Conservation (phyloP, 2,113 vertebrate species). For the Neolamprologus falcicula region DNA sequence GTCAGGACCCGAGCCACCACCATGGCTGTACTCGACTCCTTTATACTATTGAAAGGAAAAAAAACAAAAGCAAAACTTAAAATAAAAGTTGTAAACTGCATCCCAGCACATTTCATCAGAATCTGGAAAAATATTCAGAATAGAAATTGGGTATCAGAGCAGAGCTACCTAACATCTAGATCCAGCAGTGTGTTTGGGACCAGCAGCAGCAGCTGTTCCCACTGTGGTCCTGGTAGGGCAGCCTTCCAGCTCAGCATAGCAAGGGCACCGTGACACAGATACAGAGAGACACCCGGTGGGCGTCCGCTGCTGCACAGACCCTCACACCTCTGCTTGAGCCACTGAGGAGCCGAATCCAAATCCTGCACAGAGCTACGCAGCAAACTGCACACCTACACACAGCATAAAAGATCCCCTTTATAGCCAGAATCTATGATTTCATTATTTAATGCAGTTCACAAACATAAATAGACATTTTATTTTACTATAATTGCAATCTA, state of each 20-base stretch:
- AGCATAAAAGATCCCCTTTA: neutral
- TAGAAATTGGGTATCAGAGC: neutral
- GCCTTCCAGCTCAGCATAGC: slow-evolving; percentile 89
- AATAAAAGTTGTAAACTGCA: neutral
- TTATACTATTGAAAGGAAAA: slow-evolving; percentile 67
- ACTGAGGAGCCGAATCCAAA: slow-evolving; percentile 56
- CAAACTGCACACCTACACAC: slow-evolving; percentile 75
- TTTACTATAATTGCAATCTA: neutral
- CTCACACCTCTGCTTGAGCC: slow-evolving; percentile 73
- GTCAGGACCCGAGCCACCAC: slow-evolving; percentile 82
- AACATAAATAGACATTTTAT: neutral
- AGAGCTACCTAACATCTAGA: slow-evolving; percentile 78
- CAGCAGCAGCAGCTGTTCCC: slow-evolving; percentile 78
- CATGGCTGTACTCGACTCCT: slow-evolving; percentile 83
- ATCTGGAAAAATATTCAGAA: neutral
- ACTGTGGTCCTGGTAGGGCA: slow-evolving; percentile 57
- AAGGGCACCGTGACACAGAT: slow-evolving; percentile 87
- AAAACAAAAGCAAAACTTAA: neutral
- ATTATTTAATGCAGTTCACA: neutral
- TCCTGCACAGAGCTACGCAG: slow-evolving; percentile 55
- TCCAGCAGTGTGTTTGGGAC: slow-evolving; percentile 75
- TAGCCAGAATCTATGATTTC: neutral
- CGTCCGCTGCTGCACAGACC: slow-evolving; percentile 56
- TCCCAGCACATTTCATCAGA: neutral
- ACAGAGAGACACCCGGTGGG: slow-evolving; percentile 68